phyloP scores from a whole-genome alignment of 2,797 vertebrate genomes.

The Pteropus rufus region DNA sequence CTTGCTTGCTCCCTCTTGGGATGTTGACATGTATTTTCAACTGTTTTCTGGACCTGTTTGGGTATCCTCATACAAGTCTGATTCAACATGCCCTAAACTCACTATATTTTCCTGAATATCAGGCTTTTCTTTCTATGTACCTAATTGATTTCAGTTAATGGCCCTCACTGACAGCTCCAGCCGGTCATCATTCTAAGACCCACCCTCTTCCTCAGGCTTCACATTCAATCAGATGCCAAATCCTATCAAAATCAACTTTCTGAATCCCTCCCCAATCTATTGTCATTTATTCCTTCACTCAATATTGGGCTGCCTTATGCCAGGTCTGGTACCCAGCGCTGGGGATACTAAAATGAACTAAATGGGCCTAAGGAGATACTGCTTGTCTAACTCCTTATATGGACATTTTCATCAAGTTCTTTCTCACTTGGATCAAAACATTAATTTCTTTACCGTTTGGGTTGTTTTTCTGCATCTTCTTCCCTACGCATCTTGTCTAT shows the following conservation, averaged over 20 bases:
- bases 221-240: background rate
- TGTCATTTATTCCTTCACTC: background rate
- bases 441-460: background rate
- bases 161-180: background rate
- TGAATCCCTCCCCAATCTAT: background rate
- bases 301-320: background rate
- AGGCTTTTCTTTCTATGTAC: background rate
- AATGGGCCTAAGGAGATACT: background rate
- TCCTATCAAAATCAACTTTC: background rate
- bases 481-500: background rate
- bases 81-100: background rate
- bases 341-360: background rate
- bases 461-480: background rate
- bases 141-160: background rate
- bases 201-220: background rate
- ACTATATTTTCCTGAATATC: background rate
- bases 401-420: background rate
- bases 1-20: background rate
- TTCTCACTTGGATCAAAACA: background rate
- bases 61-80: background rate
- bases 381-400: background rate
- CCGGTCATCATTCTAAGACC: background rate
- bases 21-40: background rate
- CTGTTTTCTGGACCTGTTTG: background rate
- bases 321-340: background rate